Conservation (phyloP, 2,113 vertebrate species). For the Bagarius yarrelli region DNA sequence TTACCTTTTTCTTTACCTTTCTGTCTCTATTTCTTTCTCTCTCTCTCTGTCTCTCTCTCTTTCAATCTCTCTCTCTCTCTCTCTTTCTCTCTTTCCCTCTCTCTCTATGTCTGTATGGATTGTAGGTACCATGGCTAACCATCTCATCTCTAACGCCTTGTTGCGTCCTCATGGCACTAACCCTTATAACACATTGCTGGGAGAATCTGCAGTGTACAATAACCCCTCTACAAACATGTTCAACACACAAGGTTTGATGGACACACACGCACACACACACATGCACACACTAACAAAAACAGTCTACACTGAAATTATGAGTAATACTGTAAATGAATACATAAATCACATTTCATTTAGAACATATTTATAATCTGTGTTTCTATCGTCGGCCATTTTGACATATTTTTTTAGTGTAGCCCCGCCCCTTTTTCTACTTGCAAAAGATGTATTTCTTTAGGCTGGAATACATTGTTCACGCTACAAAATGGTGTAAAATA, state of each 20-base stretch:
- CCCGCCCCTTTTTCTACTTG: no score
- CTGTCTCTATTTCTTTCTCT: no score
- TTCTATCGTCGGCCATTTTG: no score
- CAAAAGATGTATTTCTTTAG: no score
- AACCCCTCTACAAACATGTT: constrained; percentile 99
- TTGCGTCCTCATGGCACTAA: constrained; percentile 99
- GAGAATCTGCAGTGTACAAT: constrained; percentile 99
- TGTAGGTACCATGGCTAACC: constrained; percentile 99
- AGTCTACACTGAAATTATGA: constrained; percentile 5
- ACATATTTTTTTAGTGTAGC: no score
- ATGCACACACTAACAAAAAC: not conserved
- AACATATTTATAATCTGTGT: no score
- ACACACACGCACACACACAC: constrained; percentile 13
- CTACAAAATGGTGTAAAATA: no score
- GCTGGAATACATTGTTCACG: no score
- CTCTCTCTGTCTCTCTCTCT: not conserved
- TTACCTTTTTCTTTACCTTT: no score
- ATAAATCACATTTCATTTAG: no score
- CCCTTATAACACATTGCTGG: constrained; percentile 99
- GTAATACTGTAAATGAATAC: no score
- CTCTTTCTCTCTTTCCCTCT: constrained; percentile 53
- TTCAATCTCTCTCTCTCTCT: constrained; percentile 46
- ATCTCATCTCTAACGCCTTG: constrained; percentile 99
- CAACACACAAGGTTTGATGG: constrained; percentile 98
- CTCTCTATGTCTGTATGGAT: constrained; percentile 33